Evolutionary conservation across 2,797 vertebrate species (phyloP), one percentile per base, ranked within the genome.

Genomic region (Eidolon dupreanum): DNA sequence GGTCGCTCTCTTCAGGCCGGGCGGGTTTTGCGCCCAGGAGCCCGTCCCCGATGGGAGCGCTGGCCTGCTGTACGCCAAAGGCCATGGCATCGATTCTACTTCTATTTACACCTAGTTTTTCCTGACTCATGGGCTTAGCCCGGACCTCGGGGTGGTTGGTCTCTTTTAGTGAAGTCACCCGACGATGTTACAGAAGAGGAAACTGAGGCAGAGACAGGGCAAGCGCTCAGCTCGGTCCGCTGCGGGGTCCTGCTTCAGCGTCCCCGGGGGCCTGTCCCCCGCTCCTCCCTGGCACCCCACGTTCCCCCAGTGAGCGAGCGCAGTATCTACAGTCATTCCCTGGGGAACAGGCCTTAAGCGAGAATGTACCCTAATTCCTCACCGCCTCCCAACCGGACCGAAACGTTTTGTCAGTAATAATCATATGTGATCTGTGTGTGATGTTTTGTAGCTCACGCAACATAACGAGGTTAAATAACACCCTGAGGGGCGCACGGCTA

Each of bases 221-320:
- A 1, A 5, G 7, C 0, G 8, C 31, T 53, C 17, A 16, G 41
- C 31, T 2, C 6, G 0, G 0, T 12, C n/a, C 8, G 3, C 20
- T 0, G 1, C 17, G 0, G 1, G 7, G 36, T 4, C 77, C 26
- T 2, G 12, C 57, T 33, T 2, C 0, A 20, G 55, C 43, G 63
- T 31, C 20, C 22, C 41, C 49, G 20, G 33, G 12, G 0, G 49
- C 77, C 9, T 3, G 6, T 38, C 8, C 38, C 36, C 33, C 4
- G 10, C 49, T 17, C 41, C 19, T 26, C 16, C 24, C 15, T 6
- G 1, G 1, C 3, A 8, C 6, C 4, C 38, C 17, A 6, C 24
- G 24, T 36, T 24, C 26, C 16, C 65, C 57, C 38, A 1, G 0
- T 0, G 73, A 36, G 12, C 22, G 9, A n/a, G 36, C 22, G 0